Percentiles rank a stretch among this genome's conserved stretches.
Evolutionary conservation across 2,888 invertebrate species (phyloP).

Genomic region (Drosophila multiciliata): DNA sequence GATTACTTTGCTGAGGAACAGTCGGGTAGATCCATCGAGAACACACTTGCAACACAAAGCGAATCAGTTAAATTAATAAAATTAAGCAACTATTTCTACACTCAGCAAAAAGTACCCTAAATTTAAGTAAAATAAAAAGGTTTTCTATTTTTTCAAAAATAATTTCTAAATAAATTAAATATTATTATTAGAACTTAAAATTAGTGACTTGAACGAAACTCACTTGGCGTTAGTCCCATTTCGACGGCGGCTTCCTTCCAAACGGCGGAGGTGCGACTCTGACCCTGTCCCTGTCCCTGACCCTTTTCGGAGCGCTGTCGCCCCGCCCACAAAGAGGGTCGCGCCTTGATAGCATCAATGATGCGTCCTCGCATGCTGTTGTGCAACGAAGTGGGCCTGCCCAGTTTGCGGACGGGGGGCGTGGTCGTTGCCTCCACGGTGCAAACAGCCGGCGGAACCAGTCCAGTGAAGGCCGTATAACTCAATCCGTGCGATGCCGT

Average conservation of each 20-base stretch:
- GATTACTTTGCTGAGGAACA: background rate
- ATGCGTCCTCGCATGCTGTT: constrained; percentile 83
- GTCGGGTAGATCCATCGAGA: background rate
- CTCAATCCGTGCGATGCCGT: constrained; percentile 32
- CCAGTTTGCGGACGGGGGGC: constrained; percentile 77
- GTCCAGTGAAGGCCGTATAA: constrained; percentile 80
- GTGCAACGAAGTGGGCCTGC: constrained; percentile 81
- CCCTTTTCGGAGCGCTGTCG: constrained; percentile 76
- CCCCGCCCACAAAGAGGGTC: constrained; percentile 81
- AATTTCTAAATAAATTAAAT: too few species aligned
- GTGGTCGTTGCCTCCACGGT: constrained; percentile 77
- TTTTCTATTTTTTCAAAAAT: too few species aligned
- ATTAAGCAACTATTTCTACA: background rate
- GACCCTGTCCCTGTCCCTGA: constrained; percentile 72
- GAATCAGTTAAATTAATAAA: background rate
- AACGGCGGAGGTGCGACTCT: constrained; percentile 82
- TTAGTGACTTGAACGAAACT: constrained; percentile 41
- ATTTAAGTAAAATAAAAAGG: too few species aligned
- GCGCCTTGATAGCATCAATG: constrained; percentile 81
- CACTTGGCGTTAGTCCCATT: constrained; percentile 81
- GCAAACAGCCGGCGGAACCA: constrained; percentile 82
- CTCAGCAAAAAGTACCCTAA: too few species aligned
- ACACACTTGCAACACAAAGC: background rate
- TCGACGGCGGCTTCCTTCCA: constrained; percentile 83
- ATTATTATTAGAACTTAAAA: background rate